Evolutionary conservation across 23 tunicate species (phyloP), one percentile per base, ranked within the genome.

Genomic region (Ascidia mentula): DNA sequence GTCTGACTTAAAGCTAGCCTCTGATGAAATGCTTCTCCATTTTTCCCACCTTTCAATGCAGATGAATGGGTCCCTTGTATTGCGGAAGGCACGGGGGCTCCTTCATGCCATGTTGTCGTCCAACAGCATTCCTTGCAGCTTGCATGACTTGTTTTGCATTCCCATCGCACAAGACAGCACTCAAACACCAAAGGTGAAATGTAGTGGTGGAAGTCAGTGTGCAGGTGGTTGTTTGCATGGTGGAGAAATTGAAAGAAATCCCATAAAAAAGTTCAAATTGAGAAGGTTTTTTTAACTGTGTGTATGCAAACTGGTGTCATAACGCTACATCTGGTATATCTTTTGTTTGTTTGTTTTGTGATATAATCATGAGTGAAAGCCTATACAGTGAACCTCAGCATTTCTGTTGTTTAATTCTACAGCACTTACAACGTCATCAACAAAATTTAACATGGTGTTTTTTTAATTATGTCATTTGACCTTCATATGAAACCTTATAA

Each of bases 11-110:
- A 85, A 85, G 35, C 84, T 90, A 17, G 89, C 89, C n/a, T 80
- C 89, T 31, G 96, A 90, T 75, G 96, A 90, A 46, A 90, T 90
- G 83, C 53, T 90, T 34, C 82, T 90, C 9, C 89, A 90, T 59
- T 90, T 90, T 46, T 81, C 96, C 18, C 84, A 80, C 38, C 83
- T 90, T 32, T 71, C 96, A 34, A 73, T 90, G 80, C 96, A 90
- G 71, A 90, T 90, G 96, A 90, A 90, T 76, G 89, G 89, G 9
- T 33, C 46, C 20, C 73, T 90, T 0, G 89, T 90, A 6, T 77
- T 90, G 73, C 59, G 74, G 33, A 90, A 90, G 53, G 89, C 96
- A 2, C 71, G 96, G 12, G 89, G 89, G 3, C 72, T 90, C 26
- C 78, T 85, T 4, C 89, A 90, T 60, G 18, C 45, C 6, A 32